Evolutionary conservation across 2,888 invertebrate species (phyloP), one percentile per base, ranked within the genome.

Genomic region (Sialis lutaria): DNA sequence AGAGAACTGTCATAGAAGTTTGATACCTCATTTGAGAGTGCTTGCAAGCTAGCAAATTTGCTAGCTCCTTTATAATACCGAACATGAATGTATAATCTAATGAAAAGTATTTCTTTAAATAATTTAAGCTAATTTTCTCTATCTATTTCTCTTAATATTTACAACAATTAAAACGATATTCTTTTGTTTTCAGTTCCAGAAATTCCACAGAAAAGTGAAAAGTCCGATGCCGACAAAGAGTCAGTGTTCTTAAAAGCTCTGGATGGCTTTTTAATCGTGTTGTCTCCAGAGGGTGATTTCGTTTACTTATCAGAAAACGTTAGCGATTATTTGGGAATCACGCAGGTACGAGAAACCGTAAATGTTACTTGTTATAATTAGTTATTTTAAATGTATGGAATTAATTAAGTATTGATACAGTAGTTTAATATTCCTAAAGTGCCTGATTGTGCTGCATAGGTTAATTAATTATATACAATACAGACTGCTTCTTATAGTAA

Each of bases 251-350:
- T 83, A 58, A 79, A 84, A 63, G 85, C 91, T 0, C 66, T 96
- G 53, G 92, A 93, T 59, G 96, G 96, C 7, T 96, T 96, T 64
- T 72, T 95, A 42, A 59, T 96, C 54, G 83, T 90, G 41, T 67
- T 92, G 9, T 88, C 92, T 0, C 76, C 79, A 51, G 90, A 90
- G 54, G 95, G 93, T 4, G 92, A 92, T 62, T 82, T 97, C 55
- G 79, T 91, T 12, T 96, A 88, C 67, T 76, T 91, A 47, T 91
- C 93, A 30, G 91, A 93, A 58, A 92, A 89, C 60, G 87, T 96
- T 50, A 77, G 80, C 49, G 84, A 88, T 53, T 87, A 87, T 65
- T 78, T 97, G 51, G 96, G 97, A 46, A 78, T 96, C 9, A 77
- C 86, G 52, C 93, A 95, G 84, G 95, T 93, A 64, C 56, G 10